Base-by-base conservation (phyloP, 2,113 vertebrate genomes). In the Cairina moschata region DNA sequence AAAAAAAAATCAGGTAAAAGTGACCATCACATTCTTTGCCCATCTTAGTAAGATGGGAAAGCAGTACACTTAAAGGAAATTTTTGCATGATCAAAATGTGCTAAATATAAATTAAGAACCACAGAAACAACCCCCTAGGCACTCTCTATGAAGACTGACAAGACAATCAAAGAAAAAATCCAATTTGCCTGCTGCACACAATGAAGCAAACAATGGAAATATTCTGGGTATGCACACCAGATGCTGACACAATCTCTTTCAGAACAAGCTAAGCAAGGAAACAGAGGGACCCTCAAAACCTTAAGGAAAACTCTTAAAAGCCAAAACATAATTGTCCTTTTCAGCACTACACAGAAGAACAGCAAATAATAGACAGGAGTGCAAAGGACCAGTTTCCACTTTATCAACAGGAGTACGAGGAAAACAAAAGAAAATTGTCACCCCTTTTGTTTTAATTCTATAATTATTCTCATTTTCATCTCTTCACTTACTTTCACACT, bases 91-190 rank as follows among this genome's bases (percentile, higher is more conserved):
- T 48, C 13, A 50, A 69, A 82, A 14, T 0, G 1, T 48, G 32
- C 6, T 62, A 56, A n/a, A 58, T 50, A 36, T 29, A 36, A 52
- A 59, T 50, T 11, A 17, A 42, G 38, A 28, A 55, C 2, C 2
- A 38, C 31, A 7, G 4, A 58, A 52, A 38, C 17, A 63, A 68
- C 20, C 11, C 3, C 36, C 28, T 42, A 55, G 34, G 4, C 4
- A 32, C 67, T 85, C 13, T 65, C 18, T 67, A 42, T 8, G 48
- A 87, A 72, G 8, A 36, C 50, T 34, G 23, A 65, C 17, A 72
- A 79, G 85, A 0, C 4, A 75, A 68, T 21, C 1, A 9, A 60
- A 42, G 8, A 22, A 46, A 44, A 23, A 6, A 0, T 2, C 8
- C 7, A 36, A 44, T 34, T 67, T 75, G 9, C 3, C 17, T 59